phyloP scores from a whole-genome alignment of 2,797 vertebrate genomes.

The Orestias chungarensis region DNA sequence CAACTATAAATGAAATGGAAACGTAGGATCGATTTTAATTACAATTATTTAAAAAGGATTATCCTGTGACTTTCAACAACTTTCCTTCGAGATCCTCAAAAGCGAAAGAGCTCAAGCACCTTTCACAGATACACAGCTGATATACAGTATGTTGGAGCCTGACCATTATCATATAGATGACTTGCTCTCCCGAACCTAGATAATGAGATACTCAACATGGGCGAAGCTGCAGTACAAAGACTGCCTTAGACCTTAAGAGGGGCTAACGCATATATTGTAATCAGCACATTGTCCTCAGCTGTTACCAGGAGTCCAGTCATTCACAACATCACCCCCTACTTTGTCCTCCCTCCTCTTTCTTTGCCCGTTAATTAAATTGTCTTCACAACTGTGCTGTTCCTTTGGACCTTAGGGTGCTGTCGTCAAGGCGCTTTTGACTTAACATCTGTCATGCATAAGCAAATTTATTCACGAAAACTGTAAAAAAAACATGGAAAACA shows the following conservation, averaged over 20 bases:
- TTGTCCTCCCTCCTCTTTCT: slow-evolving; percentile 18
- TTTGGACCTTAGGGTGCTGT: slow-evolving; percentile 51
- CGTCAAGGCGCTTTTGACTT: slow-evolving; percentile 73
- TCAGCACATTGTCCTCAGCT: background rate
- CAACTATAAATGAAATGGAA: background rate
- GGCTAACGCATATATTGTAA: slow-evolving; percentile 3
- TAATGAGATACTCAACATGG: background rate
- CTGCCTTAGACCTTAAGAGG: slow-evolving; percentile 13
- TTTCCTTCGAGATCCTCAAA: slow-evolving; percentile 27
- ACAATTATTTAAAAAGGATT: slow-evolving; percentile 5
- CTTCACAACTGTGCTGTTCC: slow-evolving; percentile 68
- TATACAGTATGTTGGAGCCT: slow-evolving; percentile 15
- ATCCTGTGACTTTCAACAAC: slow-evolving; percentile 23
- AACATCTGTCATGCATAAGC: slow-evolving; percentile 67
- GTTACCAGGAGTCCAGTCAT: slow-evolving; percentile 40
- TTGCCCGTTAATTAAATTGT: slow-evolving; percentile 60
- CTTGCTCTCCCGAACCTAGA: slow-evolving; percentile 10
- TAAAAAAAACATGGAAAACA: slow-evolving; percentile 25
- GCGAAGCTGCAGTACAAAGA: background rate
- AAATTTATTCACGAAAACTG: slow-evolving; percentile 27
- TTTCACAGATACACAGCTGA: slow-evolving; percentile 22
- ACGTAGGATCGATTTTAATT: slow-evolving; percentile 11
- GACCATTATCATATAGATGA: slow-evolving; percentile 44
- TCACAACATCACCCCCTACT: slow-evolving; percentile 9
- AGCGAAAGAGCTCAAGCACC: slow-evolving; percentile 21